Conservation (phyloP, 30 jellyfish, hydroid and myxozoan species). For the Chrysaora quinquecirrha region DNA sequence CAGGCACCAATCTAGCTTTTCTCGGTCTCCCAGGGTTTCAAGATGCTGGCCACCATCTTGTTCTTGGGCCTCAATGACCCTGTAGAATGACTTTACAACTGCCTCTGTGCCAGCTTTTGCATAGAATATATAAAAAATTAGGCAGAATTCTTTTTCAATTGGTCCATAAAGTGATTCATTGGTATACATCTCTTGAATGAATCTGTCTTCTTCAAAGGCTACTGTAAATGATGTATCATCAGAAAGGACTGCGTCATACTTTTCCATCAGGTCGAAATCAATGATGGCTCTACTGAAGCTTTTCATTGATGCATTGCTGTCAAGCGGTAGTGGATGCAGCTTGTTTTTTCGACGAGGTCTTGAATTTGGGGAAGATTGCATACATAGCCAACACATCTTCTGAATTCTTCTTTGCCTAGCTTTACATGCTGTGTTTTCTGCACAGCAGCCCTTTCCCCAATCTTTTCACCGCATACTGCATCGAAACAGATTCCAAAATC, state of each 20-base stretch:
- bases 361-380: not conserved
- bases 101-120: too few species aligned
- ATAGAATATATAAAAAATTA: not conserved
- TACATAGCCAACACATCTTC: too few species aligned
- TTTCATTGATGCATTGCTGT: not conserved
- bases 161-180: not conserved
- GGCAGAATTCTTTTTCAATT: too few species aligned
- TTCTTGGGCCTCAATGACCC: not conserved
- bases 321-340: not conserved
- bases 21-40: too few species aligned
- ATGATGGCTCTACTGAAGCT: too few species aligned
- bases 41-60: too few species aligned
- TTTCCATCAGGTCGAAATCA: too few species aligned
- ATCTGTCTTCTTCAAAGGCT: not conserved
- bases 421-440: not conserved
- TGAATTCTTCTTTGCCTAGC: constrained; percentile 9
- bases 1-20: too few species aligned
- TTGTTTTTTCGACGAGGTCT: not conserved
- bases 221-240: not conserved
- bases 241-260: not conserved
- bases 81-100: not conserved
- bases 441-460: too few species aligned
- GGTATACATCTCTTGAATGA: not conserved
- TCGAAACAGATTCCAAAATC: not conserved
- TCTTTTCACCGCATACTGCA: too few species aligned